A percentile compares a stretch with the other conserved stretches of the same genome.
These are phyloP conservation scores for Gymnothorax javanicus DNA, from an alignment of 2,797 vertebrate species.

Conservation along the genomic window DNA sequence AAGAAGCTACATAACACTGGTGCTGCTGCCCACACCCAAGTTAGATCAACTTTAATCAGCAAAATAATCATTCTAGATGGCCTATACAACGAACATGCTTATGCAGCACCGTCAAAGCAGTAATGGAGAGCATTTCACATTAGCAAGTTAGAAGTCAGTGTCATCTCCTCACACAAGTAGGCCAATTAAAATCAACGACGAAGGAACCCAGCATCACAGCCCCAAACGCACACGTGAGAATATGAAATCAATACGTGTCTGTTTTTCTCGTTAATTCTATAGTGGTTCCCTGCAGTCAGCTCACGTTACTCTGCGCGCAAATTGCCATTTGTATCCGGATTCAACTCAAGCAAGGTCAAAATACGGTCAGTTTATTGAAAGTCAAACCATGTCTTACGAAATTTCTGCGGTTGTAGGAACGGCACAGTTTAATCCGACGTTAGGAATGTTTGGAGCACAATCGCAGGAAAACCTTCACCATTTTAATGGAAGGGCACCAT, in stretches of 20 bases:
- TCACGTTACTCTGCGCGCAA: background rate
- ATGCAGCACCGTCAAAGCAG: background rate
- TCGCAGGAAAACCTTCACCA: background rate
- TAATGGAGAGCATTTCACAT: slow-evolving; percentile 37
- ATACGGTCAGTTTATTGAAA: background rate
- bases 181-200: slow-evolving; percentile 28
- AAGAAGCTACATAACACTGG: too few species aligned
- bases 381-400: background rate
- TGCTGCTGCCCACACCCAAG: too few species aligned
- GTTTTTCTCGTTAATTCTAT: background rate
- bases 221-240: slow-evolving; percentile 26
- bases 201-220: background rate
- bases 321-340: background rate
- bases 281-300: background rate
- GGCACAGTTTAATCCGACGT: background rate
- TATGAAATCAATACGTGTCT: background rate
- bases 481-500: background rate
- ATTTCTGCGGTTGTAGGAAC: background rate
- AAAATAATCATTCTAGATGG: too few species aligned
- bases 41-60: too few species aligned
- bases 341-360: slow-evolving; percentile 18
- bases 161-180: background rate
- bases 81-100: too few species aligned
- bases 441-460: background rate
- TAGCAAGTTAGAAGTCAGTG: slow-evolving; percentile 23